These are phyloP conservation scores for Channallabes apus DNA, from an alignment of 2,797 vertebrate species.

Conservation along the genomic window DNA sequence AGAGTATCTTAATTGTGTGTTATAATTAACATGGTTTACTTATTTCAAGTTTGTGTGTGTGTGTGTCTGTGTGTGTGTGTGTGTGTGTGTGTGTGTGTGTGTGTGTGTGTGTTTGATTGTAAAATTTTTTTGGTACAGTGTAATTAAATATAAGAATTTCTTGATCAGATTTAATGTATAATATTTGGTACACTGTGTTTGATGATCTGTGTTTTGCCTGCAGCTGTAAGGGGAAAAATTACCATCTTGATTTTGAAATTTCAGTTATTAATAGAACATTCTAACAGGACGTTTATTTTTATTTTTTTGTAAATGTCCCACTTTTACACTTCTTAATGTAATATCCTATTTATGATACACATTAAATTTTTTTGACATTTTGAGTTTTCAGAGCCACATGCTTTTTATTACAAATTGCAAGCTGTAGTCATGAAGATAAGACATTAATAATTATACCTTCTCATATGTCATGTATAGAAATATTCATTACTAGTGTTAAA, in stretches of 20 bases:
- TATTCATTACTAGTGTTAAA: background rate
- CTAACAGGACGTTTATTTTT: background rate
- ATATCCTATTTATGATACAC: background rate
- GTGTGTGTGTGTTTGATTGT: background rate
- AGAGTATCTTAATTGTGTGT: conserved; percentile 7
- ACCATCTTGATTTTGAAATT: conserved; percentile 37
- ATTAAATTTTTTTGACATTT: background rate
- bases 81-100: background rate
- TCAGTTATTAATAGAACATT: background rate
- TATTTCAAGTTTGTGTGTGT: background rate
- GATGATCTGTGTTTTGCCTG: background rate
- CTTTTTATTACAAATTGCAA: background rate
- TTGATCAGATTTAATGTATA: conserved; percentile 4
- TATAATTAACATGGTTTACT: background rate
- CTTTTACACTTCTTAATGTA: background rate
- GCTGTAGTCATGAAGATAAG: background rate
- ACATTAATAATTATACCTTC: background rate
- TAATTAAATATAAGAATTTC: background rate
- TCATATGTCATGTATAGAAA: background rate
- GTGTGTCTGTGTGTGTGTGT: background rate
- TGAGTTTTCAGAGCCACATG: background rate
- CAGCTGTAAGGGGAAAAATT: conserved; percentile 19
- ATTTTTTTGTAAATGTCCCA: background rate
- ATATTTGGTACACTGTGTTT: conserved; percentile 16
- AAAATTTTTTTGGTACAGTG: background rate